phyloP scores from a whole-genome alignment of 1,140 invertebrate genomes.

The Bombyx mandarina region DNA sequence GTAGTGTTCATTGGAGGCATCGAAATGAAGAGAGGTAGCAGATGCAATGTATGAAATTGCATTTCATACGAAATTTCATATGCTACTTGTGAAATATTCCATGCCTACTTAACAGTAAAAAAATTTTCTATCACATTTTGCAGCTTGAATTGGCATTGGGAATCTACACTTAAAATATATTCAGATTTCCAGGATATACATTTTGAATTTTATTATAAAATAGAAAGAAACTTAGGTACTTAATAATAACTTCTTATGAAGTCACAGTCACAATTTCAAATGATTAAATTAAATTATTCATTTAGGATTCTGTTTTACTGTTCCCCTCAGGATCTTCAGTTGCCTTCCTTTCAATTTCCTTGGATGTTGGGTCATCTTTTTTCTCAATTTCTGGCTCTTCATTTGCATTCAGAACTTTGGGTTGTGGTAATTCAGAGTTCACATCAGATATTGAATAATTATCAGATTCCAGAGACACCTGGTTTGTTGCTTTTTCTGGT shows the following conservation, averaged over 20 bases:
- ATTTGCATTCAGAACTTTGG: slow-evolving; percentile 6
- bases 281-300: background rate
- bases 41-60: too few relatives aligned
- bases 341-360: slow-evolving; percentile 18
- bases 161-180: too few relatives aligned
- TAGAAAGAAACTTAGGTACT: too few relatives aligned
- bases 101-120: too few relatives aligned
- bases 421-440: slow-evolving; percentile 44
- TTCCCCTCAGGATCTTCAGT: slow-evolving; percentile 10
- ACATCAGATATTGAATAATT: slow-evolving; percentile 63
- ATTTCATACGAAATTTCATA: too few relatives aligned
- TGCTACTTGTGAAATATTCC: too few relatives aligned
- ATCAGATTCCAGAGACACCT: slow-evolving; percentile 33
- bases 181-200: too few relatives aligned
- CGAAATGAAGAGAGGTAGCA: too few relatives aligned
- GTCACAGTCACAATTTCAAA: slow-evolving; percentile 12
- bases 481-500: slow-evolving; percentile 14
- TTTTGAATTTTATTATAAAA: too few relatives aligned
- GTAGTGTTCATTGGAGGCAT: too few relatives aligned
- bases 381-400: slow-evolving; percentile 9
- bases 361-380: slow-evolving; percentile 3
- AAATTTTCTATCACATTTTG: too few relatives aligned
- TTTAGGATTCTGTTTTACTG: slow-evolving; percentile 9
- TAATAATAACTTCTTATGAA: slow-evolving; percentile 11
- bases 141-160: too few relatives aligned